Base-by-base conservation (phyloP, 2,113 vertebrate genomes). In the Scomber colias region DNA sequence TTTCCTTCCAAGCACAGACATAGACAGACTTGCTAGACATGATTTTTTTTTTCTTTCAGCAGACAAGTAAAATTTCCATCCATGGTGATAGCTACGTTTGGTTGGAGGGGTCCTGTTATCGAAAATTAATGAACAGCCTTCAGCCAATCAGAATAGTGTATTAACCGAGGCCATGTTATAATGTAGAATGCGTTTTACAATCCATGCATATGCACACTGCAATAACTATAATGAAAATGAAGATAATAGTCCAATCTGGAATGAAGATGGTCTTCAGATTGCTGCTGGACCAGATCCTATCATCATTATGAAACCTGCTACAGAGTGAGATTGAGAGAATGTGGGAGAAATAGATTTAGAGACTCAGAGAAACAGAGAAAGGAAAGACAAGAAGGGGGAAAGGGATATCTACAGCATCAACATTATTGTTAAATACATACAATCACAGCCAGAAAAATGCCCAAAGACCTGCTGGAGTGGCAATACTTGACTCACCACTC, bases 401-500 rank as follows among this genome's bases (percentile, higher is more conserved):
- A 46, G 62, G 68, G 59, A 75, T 63, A 87, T 83, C 77, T 76
- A 79, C 71, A 83, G 57, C 76, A 75, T 83, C 48, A 59, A 81
- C 71, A 86, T 93, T 92, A 91, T 90, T 94, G 87, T 92, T 94
- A 93, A 92, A 89, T 92, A 86, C 88, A 86, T 85, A 90, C 84
- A 92, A 91, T 93, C 88, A 91, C 63, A 91, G 79, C 54, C 81
- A 87, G 84, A 92, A 89, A 92, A 93, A 90, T 87, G 85, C 79
- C 90, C 84, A 79, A 86, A 90, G 89, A 85, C 87, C 91, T 85
- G 87, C 70, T 88, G 82, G 79, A 95, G 92, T 91, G 88, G 87
- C 89, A 87, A 89, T 85, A 93, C 91, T 94, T 93, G 90, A 95
- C 92, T 94, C 88, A 85, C 87, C 85, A 87, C 92, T 93, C 90